Evolutionary conservation across 2,113 vertebrate species (phyloP).

Genomic region (Scopus umbretta): DNA sequence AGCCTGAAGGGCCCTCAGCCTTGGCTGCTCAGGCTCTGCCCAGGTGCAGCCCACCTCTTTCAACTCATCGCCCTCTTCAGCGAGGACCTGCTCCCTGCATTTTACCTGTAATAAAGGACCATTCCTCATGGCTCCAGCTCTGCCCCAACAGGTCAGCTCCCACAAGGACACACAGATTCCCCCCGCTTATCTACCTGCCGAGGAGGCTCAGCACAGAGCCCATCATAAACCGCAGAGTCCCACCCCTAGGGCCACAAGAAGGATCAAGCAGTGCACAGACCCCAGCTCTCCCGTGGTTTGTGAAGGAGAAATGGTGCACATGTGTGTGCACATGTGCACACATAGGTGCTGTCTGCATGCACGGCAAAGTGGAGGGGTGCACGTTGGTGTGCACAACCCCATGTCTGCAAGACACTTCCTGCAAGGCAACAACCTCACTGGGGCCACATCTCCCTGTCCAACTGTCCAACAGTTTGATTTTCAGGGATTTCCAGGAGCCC

Average conservation of each 20-base stretch:
- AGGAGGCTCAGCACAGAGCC: neutral
- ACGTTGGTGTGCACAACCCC: neutral
- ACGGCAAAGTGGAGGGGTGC: neutral
- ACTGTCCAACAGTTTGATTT: neutral
- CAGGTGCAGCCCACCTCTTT: neutral
- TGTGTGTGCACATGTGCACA: conserved; percentile 11
- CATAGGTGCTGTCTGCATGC: neutral
- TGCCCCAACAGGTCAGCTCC: neutral
- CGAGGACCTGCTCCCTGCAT: neutral
- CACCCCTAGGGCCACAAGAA: neutral
- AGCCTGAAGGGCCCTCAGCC: neutral
- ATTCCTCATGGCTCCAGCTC: neutral
- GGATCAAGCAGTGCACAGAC: neutral
- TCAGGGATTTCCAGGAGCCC: neutral
- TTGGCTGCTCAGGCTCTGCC: neutral
- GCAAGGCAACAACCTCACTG: neutral
- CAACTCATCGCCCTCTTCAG: neutral
- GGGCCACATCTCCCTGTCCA: neutral
- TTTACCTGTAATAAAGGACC: neutral
- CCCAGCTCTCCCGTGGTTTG: neutral
- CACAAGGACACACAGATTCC: neutral
- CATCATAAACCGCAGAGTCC: neutral
- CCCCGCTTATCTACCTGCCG: neutral
- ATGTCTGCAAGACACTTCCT: neutral
- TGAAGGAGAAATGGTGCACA: neutral